These are phyloP conservation scores for Tryphoninae sp. DNA, from an alignment of 2,888 invertebrate species.

Conservation along the genomic window DNA sequence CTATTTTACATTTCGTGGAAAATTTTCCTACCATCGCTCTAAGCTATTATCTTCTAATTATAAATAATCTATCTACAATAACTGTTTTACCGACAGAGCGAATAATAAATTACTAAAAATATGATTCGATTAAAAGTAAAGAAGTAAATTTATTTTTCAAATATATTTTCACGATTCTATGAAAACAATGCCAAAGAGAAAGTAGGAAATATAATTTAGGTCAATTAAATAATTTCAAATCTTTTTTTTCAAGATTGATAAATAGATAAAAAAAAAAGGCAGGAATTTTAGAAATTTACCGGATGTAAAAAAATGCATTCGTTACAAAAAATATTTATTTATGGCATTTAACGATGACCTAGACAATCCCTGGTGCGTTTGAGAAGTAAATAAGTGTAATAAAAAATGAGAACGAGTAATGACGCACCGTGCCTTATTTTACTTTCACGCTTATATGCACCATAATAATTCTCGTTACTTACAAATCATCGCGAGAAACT, in stretches of 20 bases:
- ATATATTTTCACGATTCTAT: too few species aligned
- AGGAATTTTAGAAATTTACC: neutral
- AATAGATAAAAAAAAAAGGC: too few species aligned
- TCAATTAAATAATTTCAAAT: neutral
- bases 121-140: too few species aligned
- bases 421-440: slow-evolving; percentile 37
- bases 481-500: slow-evolving; percentile 21
- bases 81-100: neutral
- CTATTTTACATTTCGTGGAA: slow-evolving; percentile 21
- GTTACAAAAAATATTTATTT: neutral
- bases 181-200: too few species aligned
- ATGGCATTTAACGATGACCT: neutral
- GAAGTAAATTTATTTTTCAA: too few species aligned
- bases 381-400: neutral
- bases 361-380: neutral
- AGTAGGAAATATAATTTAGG: too few species aligned
- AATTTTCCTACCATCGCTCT: neutral
- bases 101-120: neutral
- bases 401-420: slow-evolving; percentile 3
- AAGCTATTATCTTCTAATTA: slow-evolving; percentile 25
- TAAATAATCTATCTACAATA: slow-evolving; percentile 16
- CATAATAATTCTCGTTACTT: slow-evolving; percentile 18
- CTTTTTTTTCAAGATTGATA: neutral
- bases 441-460: neutral
- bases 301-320: neutral